phyloP scores from a whole-genome alignment of 2,888 invertebrate species.

The Phalangium opilio region DNA sequence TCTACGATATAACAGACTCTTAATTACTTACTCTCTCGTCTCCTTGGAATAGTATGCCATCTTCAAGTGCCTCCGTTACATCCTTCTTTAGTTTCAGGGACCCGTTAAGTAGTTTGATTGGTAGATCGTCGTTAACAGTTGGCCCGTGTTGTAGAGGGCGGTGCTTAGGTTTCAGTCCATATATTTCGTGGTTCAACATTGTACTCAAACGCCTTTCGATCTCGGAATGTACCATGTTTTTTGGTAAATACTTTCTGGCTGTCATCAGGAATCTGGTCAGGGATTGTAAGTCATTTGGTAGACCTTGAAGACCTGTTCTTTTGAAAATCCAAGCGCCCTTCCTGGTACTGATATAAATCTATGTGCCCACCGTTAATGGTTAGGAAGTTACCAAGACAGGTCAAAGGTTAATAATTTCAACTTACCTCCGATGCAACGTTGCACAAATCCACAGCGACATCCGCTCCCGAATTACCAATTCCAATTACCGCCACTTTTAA shows the following conservation, averaged over 20 bases:
- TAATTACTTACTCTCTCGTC: constrained; percentile 19
- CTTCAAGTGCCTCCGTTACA: constrained; percentile 25
- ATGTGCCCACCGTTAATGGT: neutral
- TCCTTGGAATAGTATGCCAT: constrained; percentile 27
- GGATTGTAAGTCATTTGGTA: constrained; percentile 18
- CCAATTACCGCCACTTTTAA: constrained; percentile 33
- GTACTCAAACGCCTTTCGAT: constrained; percentile 22
- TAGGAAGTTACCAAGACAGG: too few relatives aligned
- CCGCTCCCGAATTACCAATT: constrained; percentile 32
- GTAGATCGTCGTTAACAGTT: constrained; percentile 33
- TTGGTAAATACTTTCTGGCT: constrained; percentile 9
- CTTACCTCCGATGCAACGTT: neutral
- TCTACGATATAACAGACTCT: neutral
- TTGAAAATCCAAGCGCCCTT: constrained; percentile 36
- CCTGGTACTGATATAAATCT: constrained; percentile 35
- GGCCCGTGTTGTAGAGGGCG: constrained; percentile 24
- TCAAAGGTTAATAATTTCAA: too few relatives aligned
- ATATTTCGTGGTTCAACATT: constrained; percentile 29
- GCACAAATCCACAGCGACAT: constrained; percentile 6
- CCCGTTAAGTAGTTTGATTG: constrained; percentile 32
- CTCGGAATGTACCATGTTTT: constrained; percentile 8
- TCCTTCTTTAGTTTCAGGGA: constrained; percentile 26
- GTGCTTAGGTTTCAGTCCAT: constrained; percentile 31
- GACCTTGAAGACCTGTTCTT: constrained; percentile 28
- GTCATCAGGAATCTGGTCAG: constrained; percentile 7